Percentiles rank a stretch among this genome's conserved stretches.
These are phyloP conservation scores for Lasioglossum lativentre DNA, from an alignment of 2,888 invertebrate genomes.

Conservation along the genomic window DNA sequence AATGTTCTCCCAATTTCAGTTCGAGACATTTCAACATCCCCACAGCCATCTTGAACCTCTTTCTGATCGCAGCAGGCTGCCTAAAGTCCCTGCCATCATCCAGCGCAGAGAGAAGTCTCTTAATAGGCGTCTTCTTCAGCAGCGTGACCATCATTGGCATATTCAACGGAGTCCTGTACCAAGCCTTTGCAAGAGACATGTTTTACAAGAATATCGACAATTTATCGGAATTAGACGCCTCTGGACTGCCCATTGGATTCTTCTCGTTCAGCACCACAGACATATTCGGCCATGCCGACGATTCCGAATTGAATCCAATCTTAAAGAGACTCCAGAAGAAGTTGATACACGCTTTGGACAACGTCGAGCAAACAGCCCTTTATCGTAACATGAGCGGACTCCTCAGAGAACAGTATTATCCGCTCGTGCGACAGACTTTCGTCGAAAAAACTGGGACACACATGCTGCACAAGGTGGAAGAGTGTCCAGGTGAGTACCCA, in stretches of 20 bases:
- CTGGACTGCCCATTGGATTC: not conserved
- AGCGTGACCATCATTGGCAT: not conserved
- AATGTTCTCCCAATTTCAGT: not conserved
- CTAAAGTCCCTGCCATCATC: not conserved
- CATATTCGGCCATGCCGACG: not conserved
- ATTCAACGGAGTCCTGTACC: not conserved
- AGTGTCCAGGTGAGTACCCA: not conserved
- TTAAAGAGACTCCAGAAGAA: not conserved
- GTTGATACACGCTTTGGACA: constrained; percentile 42
- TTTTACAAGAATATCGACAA: not conserved
- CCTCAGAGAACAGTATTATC: not conserved
- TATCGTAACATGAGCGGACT: constrained; percentile 64
- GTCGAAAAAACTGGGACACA: not conserved
- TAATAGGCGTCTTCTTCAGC: not conserved
- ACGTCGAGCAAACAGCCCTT: constrained; percentile 62
- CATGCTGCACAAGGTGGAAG: not conserved
- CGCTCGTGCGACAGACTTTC: not conserved
- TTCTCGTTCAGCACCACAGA: not conserved
- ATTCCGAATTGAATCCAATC: not conserved
- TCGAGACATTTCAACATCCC: not conserved
- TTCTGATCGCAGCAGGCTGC: not conserved
- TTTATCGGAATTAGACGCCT: not conserved
- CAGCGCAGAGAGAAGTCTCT: not conserved
- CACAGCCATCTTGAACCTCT: not conserved
- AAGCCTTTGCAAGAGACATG: not conserved